Evolutionary conservation across 2,888 invertebrate genomes (phyloP).

Genomic region (Shargacucullia verbasci): DNA sequence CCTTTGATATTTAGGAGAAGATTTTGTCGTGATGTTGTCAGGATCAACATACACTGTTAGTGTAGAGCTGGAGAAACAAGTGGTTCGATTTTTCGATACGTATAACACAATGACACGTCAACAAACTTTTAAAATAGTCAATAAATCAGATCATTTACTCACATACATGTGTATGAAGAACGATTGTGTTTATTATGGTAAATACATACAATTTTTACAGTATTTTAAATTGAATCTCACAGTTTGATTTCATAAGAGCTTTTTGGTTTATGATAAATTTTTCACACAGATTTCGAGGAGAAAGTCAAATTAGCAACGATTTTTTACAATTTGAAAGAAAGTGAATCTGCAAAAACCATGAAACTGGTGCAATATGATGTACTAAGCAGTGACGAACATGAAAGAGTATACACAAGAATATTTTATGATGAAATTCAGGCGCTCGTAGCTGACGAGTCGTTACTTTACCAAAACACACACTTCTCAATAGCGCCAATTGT

Average conservation of each 20-base stretch:
- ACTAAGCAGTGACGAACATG: slow-evolving; percentile 78
- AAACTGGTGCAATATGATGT: slow-evolving; percentile 82
- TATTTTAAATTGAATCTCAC: no score
- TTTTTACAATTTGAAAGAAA: slow-evolving; percentile 76
- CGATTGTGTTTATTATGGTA: slow-evolving; percentile 77
- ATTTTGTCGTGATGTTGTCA: slow-evolving; percentile 77
- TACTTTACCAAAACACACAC: slow-evolving; percentile 76
- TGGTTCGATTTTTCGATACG: slow-evolving; percentile 88
- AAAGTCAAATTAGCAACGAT: slow-evolving; percentile 79
- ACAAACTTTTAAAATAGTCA: slow-evolving; percentile 84
- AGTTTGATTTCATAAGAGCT: no score
- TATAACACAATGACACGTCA: slow-evolving; percentile 89
- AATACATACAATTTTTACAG: slow-evolving; percentile 15
- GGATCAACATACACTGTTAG: slow-evolving; percentile 83
- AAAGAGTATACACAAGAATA: slow-evolving; percentile 81
- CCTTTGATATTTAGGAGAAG: slow-evolving; percentile 77
- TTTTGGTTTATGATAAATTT: neutral
- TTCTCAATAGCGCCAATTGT: slow-evolving; percentile 89
- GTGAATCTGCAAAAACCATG: slow-evolving; percentile 72
- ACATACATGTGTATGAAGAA: slow-evolving; percentile 90
- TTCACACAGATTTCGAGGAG: slow-evolving; percentile 78
- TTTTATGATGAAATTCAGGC: slow-evolving; percentile 82
- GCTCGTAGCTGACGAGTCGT: slow-evolving; percentile 78
- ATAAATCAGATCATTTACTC: slow-evolving; percentile 87
- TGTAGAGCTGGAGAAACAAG: slow-evolving; percentile 84